A percentile compares a stretch with the other conserved stretches of the same genome.
These are phyloP conservation scores for Platycheirus rosarum DNA, from an alignment of 2,888 invertebrate genomes.

Conservation along the genomic window DNA sequence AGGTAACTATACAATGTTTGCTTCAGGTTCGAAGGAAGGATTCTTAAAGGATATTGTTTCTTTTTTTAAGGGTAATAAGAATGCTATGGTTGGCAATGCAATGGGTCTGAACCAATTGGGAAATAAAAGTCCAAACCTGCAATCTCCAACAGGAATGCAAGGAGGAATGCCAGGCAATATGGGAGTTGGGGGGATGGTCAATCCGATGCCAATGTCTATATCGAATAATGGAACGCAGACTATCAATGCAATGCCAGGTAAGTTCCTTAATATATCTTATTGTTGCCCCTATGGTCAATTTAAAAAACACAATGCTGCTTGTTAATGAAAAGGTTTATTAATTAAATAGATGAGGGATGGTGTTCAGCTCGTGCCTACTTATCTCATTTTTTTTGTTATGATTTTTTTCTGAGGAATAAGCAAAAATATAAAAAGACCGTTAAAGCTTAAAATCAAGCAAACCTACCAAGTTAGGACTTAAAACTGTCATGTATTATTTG, in stretches of 20 bases:
- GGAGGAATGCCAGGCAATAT: constrained; percentile 91
- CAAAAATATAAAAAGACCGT: too few relatives aligned
- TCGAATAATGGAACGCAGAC: constrained; percentile 90
- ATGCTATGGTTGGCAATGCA: constrained; percentile 84
- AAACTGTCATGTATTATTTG: too few relatives aligned
- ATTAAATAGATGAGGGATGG: too few relatives aligned
- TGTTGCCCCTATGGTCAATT: background rate
- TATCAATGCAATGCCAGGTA: constrained; percentile 89
- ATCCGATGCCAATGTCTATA: constrained; percentile 88
- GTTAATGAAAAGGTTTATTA: too few relatives aligned
- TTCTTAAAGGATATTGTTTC: background rate
- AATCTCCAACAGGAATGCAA: constrained; percentile 92
- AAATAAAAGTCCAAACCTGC: constrained; percentile 92
- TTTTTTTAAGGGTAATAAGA: constrained; percentile 79
- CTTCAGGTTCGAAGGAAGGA: background rate
- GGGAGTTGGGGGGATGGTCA: constrained; percentile 85
- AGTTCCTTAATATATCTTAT: constrained; percentile 57
- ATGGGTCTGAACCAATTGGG: constrained; percentile 90
- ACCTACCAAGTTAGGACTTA: too few relatives aligned
- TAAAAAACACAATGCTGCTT: too few relatives aligned
- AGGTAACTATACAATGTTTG: constrained; percentile 71
- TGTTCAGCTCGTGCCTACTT: too few relatives aligned
- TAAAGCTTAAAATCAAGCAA: too few relatives aligned
- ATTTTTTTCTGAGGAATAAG: too few relatives aligned
- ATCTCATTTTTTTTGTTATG: too few relatives aligned